Base-by-base conservation (phyloP, 2,113 vertebrate species). In the Vidua chalybeata region DNA sequence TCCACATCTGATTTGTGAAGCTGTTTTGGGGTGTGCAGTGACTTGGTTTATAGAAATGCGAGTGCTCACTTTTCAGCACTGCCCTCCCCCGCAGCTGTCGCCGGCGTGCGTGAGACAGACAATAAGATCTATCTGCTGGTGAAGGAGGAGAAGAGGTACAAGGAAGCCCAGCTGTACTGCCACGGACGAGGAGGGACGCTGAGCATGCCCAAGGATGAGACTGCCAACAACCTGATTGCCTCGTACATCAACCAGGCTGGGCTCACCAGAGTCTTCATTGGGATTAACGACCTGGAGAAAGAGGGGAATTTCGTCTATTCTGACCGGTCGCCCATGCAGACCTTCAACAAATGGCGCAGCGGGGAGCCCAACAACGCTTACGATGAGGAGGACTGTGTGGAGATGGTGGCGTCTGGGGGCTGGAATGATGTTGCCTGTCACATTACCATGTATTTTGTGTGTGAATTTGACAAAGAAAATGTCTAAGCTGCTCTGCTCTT, bases 401-500 rank as follows among this genome's bases (percentile, higher is more conserved):
- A 99, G 97, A 98, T 99, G 98, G 98, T 99, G 92, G 98, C 98
- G 2, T 98, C 99, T 0, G 99, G 99, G 7, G 99, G 99, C 72
- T 99, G 99, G 99, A 99, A 99, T 11, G 99, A 99, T 24, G 99
- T 99, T n/a, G 98, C 99, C 0, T 99, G 99, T 85, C 98, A 99
- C 51, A 98, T 98, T 21, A 99, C 99, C 91, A 99, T 99, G 99
- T 99, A 98, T 97, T 99, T 99, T 91, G 98, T 99, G 68, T 99
- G 99, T 39, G 99, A 99, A 96, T 99, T 99, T 90, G 99, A 99
- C 96, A 99, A 99, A 94, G 99, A 99, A 94, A 97, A 96, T 43
- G 93, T 99, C 87, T 99, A 97, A 99, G 84, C 35, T 78, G 43
- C 31, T 48, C 91, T 52, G 55, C 41, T 75, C 22, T 13, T 21